Evolutionary conservation across 2,797 vertebrate genomes (phyloP), one percentile per base, ranked within the genome.

Genomic region (Tapirus indicus): DNA sequence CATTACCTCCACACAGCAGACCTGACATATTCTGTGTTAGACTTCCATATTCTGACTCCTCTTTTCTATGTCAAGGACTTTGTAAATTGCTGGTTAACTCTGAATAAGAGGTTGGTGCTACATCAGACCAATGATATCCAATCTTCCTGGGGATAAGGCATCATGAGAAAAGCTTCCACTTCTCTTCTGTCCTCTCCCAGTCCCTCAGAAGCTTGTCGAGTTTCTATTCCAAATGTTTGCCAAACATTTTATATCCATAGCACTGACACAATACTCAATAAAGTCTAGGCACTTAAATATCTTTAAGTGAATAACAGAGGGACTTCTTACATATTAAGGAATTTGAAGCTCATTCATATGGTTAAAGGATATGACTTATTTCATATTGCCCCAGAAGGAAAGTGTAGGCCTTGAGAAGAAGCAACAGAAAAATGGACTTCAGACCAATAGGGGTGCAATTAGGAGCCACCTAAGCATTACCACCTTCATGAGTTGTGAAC

Each of bases 391-490:
- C 49, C 35, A 16, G 14, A 77, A 6, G n/a, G 60, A 60, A 44
- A 69, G 14, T 10, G 13, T 3, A 5, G 0, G n/a, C 23, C 49
- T 52, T 52, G 12, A 41, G 27, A 86, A 38, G 32, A 87, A 90
- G n/a, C 56, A 23, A 9, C 14, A 68, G 83, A 49, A 20, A 60
- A 52, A 56, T 0, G 1, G 64, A 58, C 9, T 20, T 54, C 18
- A 44, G 60, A 41, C 52, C 17, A 25, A 49, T 2, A 82, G 17
- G n/a, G 47, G 27, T 0, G 0, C 11, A 32, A 10, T 12, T 5
- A 38, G n/a, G 16, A 49, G 16, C 27, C 18, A 23, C 6, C 56
- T 32, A 5, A 10, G 20, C 0, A 0, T 56, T 56, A 16, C 21
- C 38, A n/a, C 68, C 18, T 56, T 25, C 49, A 7, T n/a, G 25